Conservation (phyloP, 2,888 invertebrate species). For the Rotaria sp. region DNA sequence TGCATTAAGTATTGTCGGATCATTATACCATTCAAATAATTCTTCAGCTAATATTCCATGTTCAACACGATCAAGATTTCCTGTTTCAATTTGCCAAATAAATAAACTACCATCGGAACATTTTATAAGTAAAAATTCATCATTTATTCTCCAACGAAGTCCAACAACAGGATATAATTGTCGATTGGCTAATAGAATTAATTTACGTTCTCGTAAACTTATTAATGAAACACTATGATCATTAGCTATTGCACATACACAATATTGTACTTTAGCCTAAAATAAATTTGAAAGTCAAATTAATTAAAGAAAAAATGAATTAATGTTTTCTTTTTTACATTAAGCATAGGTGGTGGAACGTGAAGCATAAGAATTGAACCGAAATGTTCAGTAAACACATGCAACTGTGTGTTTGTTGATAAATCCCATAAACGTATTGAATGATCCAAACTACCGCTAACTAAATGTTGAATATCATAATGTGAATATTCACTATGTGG, state of each 20-base stretch:
- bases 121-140: slow-evolving; percentile 93
- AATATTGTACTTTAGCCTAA: slow-evolving; percentile 80
- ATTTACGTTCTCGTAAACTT: slow-evolving; percentile 82
- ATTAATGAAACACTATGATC: slow-evolving; percentile 93
- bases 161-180: slow-evolving; percentile 90
- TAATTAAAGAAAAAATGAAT: not conserved
- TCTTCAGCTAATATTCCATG: slow-evolving; percentile 93
- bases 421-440: slow-evolving; percentile 93
- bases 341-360: slow-evolving; percentile 78
- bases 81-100: slow-evolving; percentile 99
- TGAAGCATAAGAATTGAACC: slow-evolving; percentile 88
- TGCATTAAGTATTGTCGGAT: slow-evolving; percentile 57
- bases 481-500: slow-evolving; percentile 77
- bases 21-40: slow-evolving; percentile 86
- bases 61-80: slow-evolving; percentile 85
- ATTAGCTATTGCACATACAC: slow-evolving; percentile 88
- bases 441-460: slow-evolving; percentile 82
- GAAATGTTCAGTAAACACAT: slow-evolving; percentile 92
- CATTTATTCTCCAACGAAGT: slow-evolving; percentile 90
- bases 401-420: slow-evolving; percentile 75
- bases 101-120: slow-evolving; percentile 95
- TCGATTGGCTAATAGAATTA: slow-evolving; percentile 81
- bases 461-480: slow-evolving; percentile 58
- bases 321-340: slow-evolving; percentile 50
- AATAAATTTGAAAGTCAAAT: slow-evolving; percentile 52